phyloP scores from a whole-genome alignment of 2,888 invertebrate species.

The Parnassius smintheus region DNA sequence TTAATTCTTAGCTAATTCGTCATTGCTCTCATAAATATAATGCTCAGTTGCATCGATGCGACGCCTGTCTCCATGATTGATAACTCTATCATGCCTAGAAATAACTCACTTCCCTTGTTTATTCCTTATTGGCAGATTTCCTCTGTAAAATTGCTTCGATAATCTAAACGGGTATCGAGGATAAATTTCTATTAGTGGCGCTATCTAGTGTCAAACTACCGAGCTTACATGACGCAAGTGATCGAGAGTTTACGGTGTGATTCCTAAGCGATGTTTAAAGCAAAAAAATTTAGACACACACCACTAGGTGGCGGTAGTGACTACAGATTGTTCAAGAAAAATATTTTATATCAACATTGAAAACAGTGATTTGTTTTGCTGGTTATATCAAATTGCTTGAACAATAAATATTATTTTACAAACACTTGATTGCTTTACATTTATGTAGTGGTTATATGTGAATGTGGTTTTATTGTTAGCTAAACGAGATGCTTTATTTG shows the following conservation, averaged over 20 bases:
- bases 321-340: not conserved
- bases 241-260: too few relatives aligned
- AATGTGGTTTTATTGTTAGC: too few relatives aligned
- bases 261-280: not conserved
- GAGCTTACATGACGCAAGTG: not conserved
- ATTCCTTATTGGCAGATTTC: slow-evolving; percentile 6
- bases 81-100: slow-evolving; percentile 10
- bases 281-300: not conserved
- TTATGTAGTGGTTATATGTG: too few relatives aligned
- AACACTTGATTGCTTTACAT: too few relatives aligned
- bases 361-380: too few relatives aligned
- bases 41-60: slow-evolving; percentile 1
- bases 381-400: too few relatives aligned
- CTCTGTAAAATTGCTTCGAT: not conserved
- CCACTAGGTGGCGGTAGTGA: slow-evolving; percentile 14
- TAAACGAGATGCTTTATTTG: too few relatives aligned
- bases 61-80: slow-evolving; percentile 4
- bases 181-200: not conserved
- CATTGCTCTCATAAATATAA: slow-evolving; percentile 9
- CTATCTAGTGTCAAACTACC: slow-evolving; percentile 1
- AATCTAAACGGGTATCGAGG: not conserved
- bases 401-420: too few relatives aligned
- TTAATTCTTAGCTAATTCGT: slow-evolving; percentile 11
- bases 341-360: too few relatives aligned
- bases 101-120: slow-evolving; percentile 3